Conservation (phyloP, 2,888 invertebrate species). For the Thecophora atra region DNA sequence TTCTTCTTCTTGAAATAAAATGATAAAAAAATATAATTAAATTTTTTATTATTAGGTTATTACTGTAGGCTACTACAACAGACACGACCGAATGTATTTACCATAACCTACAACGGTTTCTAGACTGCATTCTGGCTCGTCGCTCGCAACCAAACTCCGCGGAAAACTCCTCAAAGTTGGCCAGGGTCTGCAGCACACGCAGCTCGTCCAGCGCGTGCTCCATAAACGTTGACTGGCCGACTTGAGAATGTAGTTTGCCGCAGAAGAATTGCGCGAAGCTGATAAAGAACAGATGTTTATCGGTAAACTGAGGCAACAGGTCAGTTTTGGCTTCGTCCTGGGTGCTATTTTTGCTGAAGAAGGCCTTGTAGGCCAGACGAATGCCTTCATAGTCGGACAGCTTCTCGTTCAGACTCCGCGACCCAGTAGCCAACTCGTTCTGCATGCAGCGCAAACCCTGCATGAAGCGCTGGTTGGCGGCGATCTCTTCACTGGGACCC, state of each 20-base stretch:
- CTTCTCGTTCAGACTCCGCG: conserved; percentile 57
- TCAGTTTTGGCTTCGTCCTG: conserved; percentile 42
- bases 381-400: conserved; percentile 61
- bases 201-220: conserved; percentile 59
- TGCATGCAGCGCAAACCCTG: conserved; percentile 57
- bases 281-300: conserved; percentile 58
- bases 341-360: conserved; percentile 47
- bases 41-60: background rate
- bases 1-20: conserved; percentile 3
- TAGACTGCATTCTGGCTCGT: conserved; percentile 58
- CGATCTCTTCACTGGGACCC: conserved; percentile 59
- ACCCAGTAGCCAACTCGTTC: conserved; percentile 55
- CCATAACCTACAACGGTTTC: conserved; percentile 57
- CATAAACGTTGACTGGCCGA: conserved; percentile 48
- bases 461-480: conserved; percentile 52
- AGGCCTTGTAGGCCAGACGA: conserved; percentile 58
- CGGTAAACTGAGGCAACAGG: conserved; percentile 53
- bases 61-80: background rate
- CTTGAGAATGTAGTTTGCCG: conserved; percentile 53
- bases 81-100: conserved; percentile 42
- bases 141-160: conserved; percentile 55
- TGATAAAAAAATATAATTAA: background rate
- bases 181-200: conserved; percentile 58
- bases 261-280: conserved; percentile 62
- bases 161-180: conserved; percentile 61